Evolutionary conservation across 2,797 vertebrate species (phyloP).

Genomic region (Hypotaenidia philippensis): DNA sequence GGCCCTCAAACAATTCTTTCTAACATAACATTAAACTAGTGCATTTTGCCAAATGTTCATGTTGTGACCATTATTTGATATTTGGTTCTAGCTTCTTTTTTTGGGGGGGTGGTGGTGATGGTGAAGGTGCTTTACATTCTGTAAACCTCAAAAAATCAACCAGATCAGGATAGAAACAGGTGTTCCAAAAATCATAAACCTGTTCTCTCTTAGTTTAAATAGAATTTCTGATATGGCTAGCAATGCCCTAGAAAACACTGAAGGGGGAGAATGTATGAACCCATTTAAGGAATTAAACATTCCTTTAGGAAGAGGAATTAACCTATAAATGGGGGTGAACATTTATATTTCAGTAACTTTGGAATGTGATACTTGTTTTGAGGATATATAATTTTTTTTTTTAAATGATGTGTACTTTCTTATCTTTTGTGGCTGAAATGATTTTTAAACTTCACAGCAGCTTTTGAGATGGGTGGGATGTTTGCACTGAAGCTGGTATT

Average conservation of each 20-base stretch:
- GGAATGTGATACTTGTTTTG: background rate
- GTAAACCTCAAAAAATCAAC: background rate
- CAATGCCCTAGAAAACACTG: background rate
- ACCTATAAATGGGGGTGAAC: background rate
- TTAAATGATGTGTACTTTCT: background rate
- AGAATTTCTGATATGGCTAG: background rate
- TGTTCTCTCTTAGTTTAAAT: background rate
- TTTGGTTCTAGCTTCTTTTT: background rate
- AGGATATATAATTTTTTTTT: background rate
- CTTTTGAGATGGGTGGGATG: background rate
- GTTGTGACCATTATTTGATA: background rate
- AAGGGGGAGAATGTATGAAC: background rate
- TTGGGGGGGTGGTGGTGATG: too few relatives aligned
- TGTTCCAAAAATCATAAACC: background rate
- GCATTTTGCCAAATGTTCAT: background rate
- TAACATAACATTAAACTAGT: background rate
- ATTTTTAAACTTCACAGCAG: background rate
- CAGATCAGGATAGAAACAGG: background rate
- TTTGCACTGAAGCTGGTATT: background rate
- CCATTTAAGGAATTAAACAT: background rate
- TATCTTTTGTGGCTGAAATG: background rate
- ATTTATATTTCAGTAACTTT: background rate
- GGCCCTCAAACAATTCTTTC: background rate
- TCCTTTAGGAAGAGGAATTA: background rate
- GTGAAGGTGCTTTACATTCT: background rate